These are phyloP conservation scores for Periophthalmus magnuspinnatus DNA, from an alignment of 2,797 vertebrate genomes.

Conservation along the genomic window DNA sequence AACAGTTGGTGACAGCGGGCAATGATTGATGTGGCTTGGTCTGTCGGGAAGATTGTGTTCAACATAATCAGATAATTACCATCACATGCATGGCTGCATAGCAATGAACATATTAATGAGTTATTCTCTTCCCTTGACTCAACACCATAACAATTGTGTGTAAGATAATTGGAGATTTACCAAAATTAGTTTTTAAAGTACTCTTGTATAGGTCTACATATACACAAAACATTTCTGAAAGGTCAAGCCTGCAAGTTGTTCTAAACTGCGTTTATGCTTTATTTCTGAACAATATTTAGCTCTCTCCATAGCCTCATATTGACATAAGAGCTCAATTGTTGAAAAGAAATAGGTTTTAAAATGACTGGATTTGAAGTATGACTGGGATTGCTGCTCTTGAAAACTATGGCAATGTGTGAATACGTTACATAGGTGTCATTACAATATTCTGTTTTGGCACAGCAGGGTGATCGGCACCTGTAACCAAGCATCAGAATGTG, in stretches of 20 bases:
- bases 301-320: no score
- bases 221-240: not conserved
- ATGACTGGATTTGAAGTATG: not conserved
- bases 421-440: no score
- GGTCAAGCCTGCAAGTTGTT: conserved; percentile 10
- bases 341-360: not conserved
- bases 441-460: no score
- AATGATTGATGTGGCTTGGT: conserved; percentile 43
- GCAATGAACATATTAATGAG: conserved; percentile 49
- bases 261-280: not conserved
- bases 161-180: conserved; percentile 9
- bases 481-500: no score
- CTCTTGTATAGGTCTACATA: no score
- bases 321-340: no score
- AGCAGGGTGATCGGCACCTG: no score
- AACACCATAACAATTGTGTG: conserved; percentile 21
- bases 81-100: conserved; percentile 50
- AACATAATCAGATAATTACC: conserved; percentile 56
- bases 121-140: conserved; percentile 21
- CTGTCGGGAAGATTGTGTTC: conserved; percentile 46
- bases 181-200: no score
- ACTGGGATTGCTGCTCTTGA: no score
- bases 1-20: conserved; percentile 39
- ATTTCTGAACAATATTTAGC: not conserved
- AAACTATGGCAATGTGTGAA: no score